Evolutionary conservation across 2,888 invertebrate species (phyloP).

Genomic region (Philhelius pedissequus): DNA sequence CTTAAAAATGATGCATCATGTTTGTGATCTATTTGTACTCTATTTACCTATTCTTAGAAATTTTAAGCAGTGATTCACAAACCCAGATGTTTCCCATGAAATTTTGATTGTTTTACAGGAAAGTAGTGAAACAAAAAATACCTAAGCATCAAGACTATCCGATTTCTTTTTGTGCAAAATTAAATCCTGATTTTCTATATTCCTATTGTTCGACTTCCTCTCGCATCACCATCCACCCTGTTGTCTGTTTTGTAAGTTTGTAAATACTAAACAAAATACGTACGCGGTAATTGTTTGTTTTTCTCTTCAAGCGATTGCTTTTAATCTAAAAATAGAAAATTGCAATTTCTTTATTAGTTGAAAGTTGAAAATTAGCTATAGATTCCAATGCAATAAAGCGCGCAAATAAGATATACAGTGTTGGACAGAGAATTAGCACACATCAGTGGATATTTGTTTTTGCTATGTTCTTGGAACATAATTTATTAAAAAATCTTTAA

Average conservation of each 20-base stretch:
- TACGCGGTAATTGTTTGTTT: not conserved
- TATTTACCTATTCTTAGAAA: constrained; percentile 30
- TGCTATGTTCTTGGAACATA: too few species aligned
- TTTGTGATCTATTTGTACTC: not conserved
- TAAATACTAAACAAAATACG: not conserved
- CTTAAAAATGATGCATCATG: not conserved
- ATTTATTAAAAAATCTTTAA: too few species aligned
- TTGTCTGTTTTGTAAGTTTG: not conserved
- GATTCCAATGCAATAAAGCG: not conserved
- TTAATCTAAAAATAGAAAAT: constrained; percentile 1
- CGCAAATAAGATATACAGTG: not conserved
- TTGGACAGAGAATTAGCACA: too few species aligned
- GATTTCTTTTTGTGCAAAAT: not conserved
- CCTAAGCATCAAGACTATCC: not conserved
- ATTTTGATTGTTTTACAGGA: not conserved
- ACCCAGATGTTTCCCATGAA: not conserved
- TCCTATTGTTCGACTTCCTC: not conserved
- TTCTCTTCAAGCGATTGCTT: not conserved
- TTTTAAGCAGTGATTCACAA: not conserved
- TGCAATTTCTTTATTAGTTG: not conserved
- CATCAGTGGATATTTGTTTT: too few species aligned
- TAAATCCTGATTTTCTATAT: not conserved
- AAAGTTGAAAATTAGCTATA: not conserved
- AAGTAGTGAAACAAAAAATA: not conserved
- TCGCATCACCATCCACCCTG: not conserved